Percentiles rank a stretch among this genome's conserved stretches.
Evolutionary conservation across 2,113 vertebrate species (phyloP).

Genomic region (Percopsis transmontana): DNA sequence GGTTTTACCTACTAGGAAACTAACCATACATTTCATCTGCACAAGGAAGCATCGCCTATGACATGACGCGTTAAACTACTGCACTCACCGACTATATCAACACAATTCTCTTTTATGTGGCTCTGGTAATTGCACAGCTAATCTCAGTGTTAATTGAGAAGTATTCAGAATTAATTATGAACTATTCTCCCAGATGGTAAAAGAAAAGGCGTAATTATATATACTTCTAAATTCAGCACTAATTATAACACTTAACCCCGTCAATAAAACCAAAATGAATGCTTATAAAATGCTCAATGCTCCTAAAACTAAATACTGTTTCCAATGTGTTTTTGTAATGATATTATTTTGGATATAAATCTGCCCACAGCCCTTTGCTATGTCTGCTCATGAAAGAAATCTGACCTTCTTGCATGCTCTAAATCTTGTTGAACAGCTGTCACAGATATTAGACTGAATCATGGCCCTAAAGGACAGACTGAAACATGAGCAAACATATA

Average conservation of each 20-base stretch:
- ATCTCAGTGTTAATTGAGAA: slow-evolving; percentile 49
- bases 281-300: not conserved
- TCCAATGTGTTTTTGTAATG: not conserved
- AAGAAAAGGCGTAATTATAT: slow-evolving; percentile 51
- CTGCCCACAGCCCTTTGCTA: not conserved
- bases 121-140: slow-evolving; percentile 44
- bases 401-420: slow-evolving; percentile 37
- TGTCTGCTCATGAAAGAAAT: slow-evolving; percentile 28
- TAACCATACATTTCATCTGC: not conserved
- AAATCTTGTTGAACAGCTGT: slow-evolving; percentile 49
- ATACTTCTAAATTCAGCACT: slow-evolving; percentile 45
- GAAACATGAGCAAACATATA: slow-evolving; percentile 41
- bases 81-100: slow-evolving; percentile 17
- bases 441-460: slow-evolving; percentile 40
- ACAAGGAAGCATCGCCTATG: not conserved
- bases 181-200: slow-evolving; percentile 42
- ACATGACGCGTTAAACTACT: slow-evolving; percentile 18
- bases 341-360: slow-evolving; percentile 4
- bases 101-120: slow-evolving; percentile 32
- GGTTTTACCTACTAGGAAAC: too few relatives aligned
- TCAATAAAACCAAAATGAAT: slow-evolving; percentile 29
- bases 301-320: too few relatives aligned
- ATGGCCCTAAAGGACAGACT: slow-evolving; percentile 48
- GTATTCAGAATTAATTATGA: slow-evolving; percentile 64
- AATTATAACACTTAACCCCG: slow-evolving; percentile 45